Evolutionary conservation across 2,888 invertebrate genomes (phyloP).

Genomic region (Drosophila kambysellisi): DNA sequence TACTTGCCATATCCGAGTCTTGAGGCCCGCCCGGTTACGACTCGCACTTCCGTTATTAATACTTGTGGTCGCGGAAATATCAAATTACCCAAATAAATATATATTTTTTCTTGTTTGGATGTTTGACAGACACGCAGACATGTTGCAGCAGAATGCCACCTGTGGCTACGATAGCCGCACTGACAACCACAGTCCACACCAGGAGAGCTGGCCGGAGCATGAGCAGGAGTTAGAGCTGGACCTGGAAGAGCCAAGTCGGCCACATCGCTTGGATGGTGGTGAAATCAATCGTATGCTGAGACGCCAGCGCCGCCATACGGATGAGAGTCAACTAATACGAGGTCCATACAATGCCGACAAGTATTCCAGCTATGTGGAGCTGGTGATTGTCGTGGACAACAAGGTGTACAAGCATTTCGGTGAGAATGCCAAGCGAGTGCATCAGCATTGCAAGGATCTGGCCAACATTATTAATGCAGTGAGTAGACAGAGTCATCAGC

Average conservation of each 20-base stretch:
- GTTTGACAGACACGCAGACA: slow-evolving; percentile 80
- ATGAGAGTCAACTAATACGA: slow-evolving; percentile 87
- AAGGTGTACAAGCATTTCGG: slow-evolving; percentile 93
- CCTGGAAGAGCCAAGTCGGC: slow-evolving; percentile 20
- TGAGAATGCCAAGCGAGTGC: slow-evolving; percentile 90
- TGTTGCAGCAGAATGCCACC: slow-evolving; percentile 87
- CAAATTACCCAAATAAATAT: slow-evolving; percentile 42
- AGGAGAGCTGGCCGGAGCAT: background rate
- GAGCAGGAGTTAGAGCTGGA: slow-evolving; percentile 82
- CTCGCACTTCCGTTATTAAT: slow-evolving; percentile 58
- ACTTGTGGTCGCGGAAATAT: slow-evolving; percentile 69
- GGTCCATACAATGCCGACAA: slow-evolving; percentile 95
- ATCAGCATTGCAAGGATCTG: slow-evolving; percentile 95
- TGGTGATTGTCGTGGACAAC: slow-evolving; percentile 95
- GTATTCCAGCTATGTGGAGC: slow-evolving; percentile 94
- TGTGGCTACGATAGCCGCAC: slow-evolving; percentile 83
- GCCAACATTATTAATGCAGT: slow-evolving; percentile 85
- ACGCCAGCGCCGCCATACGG: slow-evolving; percentile 88
- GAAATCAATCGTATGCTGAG: slow-evolving; percentile 85
- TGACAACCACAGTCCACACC: slow-evolving; percentile 52
- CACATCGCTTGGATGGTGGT: slow-evolving; percentile 74
- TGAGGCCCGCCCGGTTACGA: slow-evolving; percentile 17
- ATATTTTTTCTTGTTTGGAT: slow-evolving; percentile 31
- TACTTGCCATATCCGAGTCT: background rate
- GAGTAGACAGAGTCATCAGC: slow-evolving; percentile 18